These are phyloP conservation scores for Molossus molossus DNA, from an alignment of 2,797 vertebrate genomes.

Conservation along the genomic window DNA sequence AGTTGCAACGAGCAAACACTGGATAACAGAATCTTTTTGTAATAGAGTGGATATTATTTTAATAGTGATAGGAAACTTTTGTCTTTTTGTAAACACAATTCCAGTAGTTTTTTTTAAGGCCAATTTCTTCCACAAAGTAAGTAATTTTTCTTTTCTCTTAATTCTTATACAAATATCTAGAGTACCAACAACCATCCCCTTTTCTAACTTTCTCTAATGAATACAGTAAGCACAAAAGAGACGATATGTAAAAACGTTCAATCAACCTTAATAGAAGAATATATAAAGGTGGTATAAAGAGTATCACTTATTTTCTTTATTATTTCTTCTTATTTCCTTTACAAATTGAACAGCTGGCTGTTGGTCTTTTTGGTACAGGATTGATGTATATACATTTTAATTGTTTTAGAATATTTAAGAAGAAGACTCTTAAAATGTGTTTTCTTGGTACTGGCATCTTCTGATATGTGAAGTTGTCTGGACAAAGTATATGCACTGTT, in stretches of 20 bases:
- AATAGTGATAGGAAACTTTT: neutral
- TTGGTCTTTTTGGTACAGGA: neutral
- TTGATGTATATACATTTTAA: neutral
- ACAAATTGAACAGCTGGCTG: conserved; percentile 32
- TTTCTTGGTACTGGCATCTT: conserved; percentile 56
- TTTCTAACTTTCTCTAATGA: conserved; percentile 32
- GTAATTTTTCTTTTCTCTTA: neutral
- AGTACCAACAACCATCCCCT: neutral
- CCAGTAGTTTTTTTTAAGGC: conserved; percentile 19
- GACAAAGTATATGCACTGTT: conserved; percentile 22
- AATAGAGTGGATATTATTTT: neutral
- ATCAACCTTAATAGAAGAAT: conserved; percentile 30
- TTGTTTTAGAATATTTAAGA: conserved; percentile 60
- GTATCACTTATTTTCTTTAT: conserved; percentile 52
- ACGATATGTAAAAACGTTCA: conserved; percentile 42
- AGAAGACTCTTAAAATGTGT: conserved; percentile 33
- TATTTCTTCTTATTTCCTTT: conserved; percentile 47
- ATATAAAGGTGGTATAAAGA: conserved; percentile 1
- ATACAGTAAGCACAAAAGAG: conserved; percentile 16
- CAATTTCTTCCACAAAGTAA: neutral
- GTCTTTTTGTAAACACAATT: conserved; percentile 5
- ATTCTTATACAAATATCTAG: conserved; percentile 37
- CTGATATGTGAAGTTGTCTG: conserved; percentile 27
- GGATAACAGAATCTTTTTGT: neutral
- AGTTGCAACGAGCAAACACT: too few species aligned